Percentiles rank a stretch among this genome's conserved stretches.
Conservation (phyloP, 2,113 vertebrate genomes). For the Lagenorhynchus albirostris region DNA sequence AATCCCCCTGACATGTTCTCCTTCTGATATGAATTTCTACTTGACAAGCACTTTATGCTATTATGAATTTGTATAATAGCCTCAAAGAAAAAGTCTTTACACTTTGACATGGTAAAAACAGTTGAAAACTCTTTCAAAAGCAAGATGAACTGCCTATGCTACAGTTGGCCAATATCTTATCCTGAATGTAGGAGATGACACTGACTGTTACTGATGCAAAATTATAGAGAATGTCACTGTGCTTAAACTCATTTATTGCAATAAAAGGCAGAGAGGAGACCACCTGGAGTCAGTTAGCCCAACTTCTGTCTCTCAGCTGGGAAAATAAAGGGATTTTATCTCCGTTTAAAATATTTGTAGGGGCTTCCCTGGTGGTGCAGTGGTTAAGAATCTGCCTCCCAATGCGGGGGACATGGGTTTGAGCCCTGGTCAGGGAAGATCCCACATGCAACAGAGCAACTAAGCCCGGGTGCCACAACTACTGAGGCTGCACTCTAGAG, state of each 20-base stretch:
- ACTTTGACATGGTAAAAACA: background rate
- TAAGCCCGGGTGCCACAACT: too few species aligned
- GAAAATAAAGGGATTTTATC: background rate
- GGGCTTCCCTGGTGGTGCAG: too few species aligned
- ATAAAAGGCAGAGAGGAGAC: background rate
- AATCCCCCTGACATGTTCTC: background rate
- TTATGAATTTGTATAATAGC: background rate
- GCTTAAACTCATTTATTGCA: background rate
- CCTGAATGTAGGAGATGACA: background rate
- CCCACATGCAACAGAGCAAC: too few species aligned
- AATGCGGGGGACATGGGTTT: too few species aligned
- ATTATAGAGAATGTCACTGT: background rate
- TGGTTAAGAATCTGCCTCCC: too few species aligned
- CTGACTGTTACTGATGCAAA: background rate
- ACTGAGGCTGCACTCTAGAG: too few species aligned
- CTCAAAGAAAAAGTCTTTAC: background rate
- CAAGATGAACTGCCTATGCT: background rate
- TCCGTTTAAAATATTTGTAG: background rate
- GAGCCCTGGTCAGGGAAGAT: too few species aligned
- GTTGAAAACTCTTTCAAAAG: background rate
- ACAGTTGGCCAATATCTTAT: background rate
- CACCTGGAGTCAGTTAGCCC: background rate
- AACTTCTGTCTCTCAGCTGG: background rate
- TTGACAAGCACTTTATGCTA: background rate
- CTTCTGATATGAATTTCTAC: background rate